Conservation (phyloP, 2,888 invertebrate species). For the Diplazon laetatorius region DNA sequence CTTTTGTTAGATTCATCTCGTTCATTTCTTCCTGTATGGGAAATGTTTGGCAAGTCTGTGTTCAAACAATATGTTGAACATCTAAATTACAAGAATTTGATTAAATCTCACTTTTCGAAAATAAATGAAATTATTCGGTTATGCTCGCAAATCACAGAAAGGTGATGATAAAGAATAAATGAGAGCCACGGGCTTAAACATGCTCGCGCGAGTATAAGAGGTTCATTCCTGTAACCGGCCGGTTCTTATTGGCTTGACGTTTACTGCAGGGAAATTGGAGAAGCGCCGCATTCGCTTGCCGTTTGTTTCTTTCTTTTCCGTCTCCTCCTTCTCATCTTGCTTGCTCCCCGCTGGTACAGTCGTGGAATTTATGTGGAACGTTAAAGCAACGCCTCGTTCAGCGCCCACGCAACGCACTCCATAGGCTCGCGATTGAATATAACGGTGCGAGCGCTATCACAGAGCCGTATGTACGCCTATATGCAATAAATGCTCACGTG, state of each 20-base stretch:
- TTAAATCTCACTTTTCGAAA: too few species aligned
- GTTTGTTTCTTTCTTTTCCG: constrained; percentile 41
- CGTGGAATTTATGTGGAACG: constrained; percentile 75
- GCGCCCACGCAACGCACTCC: constrained; percentile 72
- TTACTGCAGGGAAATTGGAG: constrained; percentile 75
- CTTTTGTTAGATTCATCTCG: too few species aligned
- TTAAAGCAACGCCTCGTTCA: constrained; percentile 76
- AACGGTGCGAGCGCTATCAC: constrained; percentile 66
- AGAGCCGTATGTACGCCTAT: constrained; percentile 6
- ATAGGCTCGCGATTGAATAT: constrained; percentile 68
- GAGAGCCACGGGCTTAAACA: constrained; percentile 63
- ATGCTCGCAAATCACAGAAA: too few species aligned
- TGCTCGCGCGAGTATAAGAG: constrained; percentile 41
- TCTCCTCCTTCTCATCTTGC: constrained; percentile 40
- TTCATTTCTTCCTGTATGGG: too few species aligned
- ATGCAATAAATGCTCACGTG: neutral
- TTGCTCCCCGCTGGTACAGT: constrained; percentile 47
- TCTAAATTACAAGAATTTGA: too few species aligned
- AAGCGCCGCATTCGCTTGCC: constrained; percentile 60
- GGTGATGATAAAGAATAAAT: constrained; percentile 62
- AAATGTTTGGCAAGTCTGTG: too few species aligned
- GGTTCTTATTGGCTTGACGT: constrained; percentile 70
- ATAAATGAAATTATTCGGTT: too few species aligned
- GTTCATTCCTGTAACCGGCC: constrained; percentile 38
- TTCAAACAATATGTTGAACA: too few species aligned